A percentile compares a stretch with the other conserved stretches of the same genome.
Evolutionary conservation across 2,113 vertebrate genomes (phyloP).

Genomic region (Coreoperca whiteheadi): DNA sequence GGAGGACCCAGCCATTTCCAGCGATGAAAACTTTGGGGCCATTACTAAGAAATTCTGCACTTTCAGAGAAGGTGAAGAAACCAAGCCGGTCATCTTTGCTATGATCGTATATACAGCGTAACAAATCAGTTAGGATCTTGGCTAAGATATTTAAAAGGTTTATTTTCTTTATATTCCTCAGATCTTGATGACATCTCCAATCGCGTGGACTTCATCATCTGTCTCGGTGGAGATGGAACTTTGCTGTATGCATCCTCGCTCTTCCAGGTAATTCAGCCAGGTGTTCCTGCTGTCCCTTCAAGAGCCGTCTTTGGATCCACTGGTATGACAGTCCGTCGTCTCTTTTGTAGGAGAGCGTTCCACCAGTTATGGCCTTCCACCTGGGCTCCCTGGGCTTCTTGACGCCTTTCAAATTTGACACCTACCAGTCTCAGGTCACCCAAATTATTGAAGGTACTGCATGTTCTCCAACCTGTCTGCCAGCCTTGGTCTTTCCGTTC

Average conservation of each 20-base stretch:
- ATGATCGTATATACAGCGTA: too few relatives aligned
- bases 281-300: not conserved
- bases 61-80: constrained; percentile 91
- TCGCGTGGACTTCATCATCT: constrained; percentile 87
- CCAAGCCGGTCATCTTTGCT: not conserved
- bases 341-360: constrained; percentile 82
- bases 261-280: constrained; percentile 82
- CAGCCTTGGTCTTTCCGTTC: not conserved
- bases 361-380: constrained; percentile 88
- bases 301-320: not conserved
- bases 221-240: constrained; percentile 87
- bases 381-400: constrained; percentile 87
- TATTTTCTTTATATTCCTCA: constrained; percentile 55
- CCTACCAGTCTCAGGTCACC: constrained; percentile 84
- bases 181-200: constrained; percentile 90
- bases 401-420: constrained; percentile 87
- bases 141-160: not conserved
- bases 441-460: constrained; percentile 86
- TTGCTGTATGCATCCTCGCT: constrained; percentile 88
- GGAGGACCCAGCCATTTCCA: constrained; percentile 92
- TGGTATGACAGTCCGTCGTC: accelerated
- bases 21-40: constrained; percentile 91
- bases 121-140: not conserved
- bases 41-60: constrained; percentile 96
- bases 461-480: not conserved